Evolutionary conservation across 2,888 invertebrate genomes (phyloP).

Genomic region (Aleiodes leptofemur): DNA sequence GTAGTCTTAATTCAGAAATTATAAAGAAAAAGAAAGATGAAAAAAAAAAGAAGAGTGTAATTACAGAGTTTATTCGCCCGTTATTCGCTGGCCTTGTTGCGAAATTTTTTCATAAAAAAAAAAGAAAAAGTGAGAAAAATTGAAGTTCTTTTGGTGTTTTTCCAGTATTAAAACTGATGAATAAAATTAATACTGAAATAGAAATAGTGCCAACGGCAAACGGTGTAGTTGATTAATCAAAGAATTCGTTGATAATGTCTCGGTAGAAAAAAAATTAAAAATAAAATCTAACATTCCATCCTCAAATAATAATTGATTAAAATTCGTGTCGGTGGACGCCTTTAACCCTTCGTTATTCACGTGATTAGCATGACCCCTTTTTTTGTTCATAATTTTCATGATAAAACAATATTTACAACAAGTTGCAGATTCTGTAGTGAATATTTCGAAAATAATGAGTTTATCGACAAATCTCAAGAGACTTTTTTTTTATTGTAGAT

Average conservation of each 20-base stretch:
- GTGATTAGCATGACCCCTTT: too few species aligned
- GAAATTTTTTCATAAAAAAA: conserved; percentile 33
- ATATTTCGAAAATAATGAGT: too few species aligned
- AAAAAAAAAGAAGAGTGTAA: conserved; percentile 4
- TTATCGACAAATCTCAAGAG: too few species aligned
- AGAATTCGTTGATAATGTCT: conserved; percentile 23
- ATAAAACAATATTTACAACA: not conserved
- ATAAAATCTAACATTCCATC: conserved; percentile 25
- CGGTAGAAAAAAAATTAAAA: conserved; percentile 2
- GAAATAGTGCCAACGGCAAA: conserved; percentile 12
- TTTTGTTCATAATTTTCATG: too few species aligned
- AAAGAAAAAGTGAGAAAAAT: not conserved
- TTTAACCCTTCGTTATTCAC: not conserved
- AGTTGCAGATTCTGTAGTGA: too few species aligned
- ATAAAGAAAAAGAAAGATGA: conserved; percentile 6
- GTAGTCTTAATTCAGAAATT: conserved; percentile 31
- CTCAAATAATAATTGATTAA: conserved; percentile 13
- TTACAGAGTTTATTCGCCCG: conserved; percentile 49
- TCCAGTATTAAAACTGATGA: conserved; percentile 13
- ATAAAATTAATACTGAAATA: conserved; percentile 8
- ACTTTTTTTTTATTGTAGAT: not conserved
- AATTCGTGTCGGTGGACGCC: conserved; percentile 10
- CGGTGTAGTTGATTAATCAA: conserved; percentile 19
- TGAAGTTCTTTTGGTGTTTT: not conserved
- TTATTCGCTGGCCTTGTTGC: conserved; percentile 53